Evolutionary conservation across 2,888 invertebrate genomes (phyloP).

Genomic region (Timandra comae): DNA sequence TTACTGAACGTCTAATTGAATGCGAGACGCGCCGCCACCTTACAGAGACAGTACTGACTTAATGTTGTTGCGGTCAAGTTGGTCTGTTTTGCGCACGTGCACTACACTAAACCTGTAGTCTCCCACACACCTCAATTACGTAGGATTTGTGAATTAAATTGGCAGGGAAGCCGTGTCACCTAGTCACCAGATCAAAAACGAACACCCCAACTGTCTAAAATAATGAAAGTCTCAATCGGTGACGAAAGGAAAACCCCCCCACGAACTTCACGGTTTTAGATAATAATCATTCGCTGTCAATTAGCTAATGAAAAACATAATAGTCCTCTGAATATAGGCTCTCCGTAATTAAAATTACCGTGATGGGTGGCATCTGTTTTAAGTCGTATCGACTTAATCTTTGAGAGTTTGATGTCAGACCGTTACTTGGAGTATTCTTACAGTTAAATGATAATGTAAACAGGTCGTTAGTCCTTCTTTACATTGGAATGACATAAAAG

Average conservation of each 20-base stretch:
- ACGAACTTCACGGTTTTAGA: slow-evolving; percentile 62
- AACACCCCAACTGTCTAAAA: slow-evolving; percentile 21
- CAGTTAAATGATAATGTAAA: slow-evolving; percentile 1
- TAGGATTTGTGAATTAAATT: slow-evolving; percentile 64
- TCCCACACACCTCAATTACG: slow-evolving; percentile 55
- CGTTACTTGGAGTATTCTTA: too few species aligned
- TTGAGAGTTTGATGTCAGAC: slow-evolving; percentile 3
- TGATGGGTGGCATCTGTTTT: slow-evolving; percentile 64
- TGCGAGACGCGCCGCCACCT: slow-evolving; percentile 57
- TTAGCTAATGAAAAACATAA: slow-evolving; percentile 76
- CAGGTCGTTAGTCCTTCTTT: too few species aligned
- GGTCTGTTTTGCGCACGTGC: slow-evolving; percentile 63
- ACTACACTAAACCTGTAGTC: slow-evolving; percentile 27
- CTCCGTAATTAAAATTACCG: slow-evolving; percentile 66
- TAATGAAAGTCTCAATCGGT: slow-evolving; percentile 47
- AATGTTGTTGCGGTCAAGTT: slow-evolving; percentile 68
- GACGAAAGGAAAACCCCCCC: slow-evolving; percentile 24
- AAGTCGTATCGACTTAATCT: slow-evolving; percentile 22
- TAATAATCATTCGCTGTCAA: slow-evolving; percentile 72
- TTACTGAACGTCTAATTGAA: slow-evolving; percentile 76
- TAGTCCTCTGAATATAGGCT: slow-evolving; percentile 51
- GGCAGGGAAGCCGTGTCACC: slow-evolving; percentile 40
- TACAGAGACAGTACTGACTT: slow-evolving; percentile 31
- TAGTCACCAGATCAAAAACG: slow-evolving; percentile 64
- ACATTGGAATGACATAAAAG: not conserved